Evolutionary conservation across 2,888 invertebrate species (phyloP).

Genomic region (Bursaphelenchus okinawaensis): DNA sequence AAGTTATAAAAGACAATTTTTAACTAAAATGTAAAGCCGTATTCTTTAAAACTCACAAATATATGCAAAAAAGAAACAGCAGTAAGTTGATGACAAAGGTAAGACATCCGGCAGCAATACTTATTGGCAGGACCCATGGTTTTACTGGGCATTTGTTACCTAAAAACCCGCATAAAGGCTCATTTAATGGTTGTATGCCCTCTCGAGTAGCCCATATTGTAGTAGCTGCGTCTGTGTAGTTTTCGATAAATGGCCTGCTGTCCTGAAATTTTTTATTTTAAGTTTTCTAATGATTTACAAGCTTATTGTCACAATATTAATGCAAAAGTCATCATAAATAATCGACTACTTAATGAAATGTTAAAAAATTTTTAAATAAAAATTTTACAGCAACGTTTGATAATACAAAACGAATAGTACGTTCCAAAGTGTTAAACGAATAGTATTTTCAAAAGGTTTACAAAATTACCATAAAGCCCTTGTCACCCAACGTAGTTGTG

Average conservation of each 20-base stretch:
- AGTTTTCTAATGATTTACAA: background rate
- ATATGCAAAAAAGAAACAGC: background rate
- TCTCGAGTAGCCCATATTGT: constrained; percentile 16
- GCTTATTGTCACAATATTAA: too few species aligned
- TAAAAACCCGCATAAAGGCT: constrained; percentile 19
- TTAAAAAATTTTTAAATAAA: too few species aligned
- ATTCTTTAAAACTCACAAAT: constrained; percentile 7
- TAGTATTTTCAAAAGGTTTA: too few species aligned
- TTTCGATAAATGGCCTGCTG: background rate
- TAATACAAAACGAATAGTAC: too few species aligned
- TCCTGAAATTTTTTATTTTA: background rate
- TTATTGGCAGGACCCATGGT: constrained; percentile 12
- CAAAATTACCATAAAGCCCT: too few species aligned
- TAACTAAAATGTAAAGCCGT: background rate
- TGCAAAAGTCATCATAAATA: too few species aligned
- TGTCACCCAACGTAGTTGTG: too few species aligned
- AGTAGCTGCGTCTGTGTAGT: constrained; percentile 14
- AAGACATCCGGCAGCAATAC: background rate
- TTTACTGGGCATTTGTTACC: constrained; percentile 19
- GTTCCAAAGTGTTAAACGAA: too few species aligned
- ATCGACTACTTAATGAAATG: too few species aligned
- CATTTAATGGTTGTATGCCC: constrained; percentile 14
- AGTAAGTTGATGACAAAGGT: background rate
- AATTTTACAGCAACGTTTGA: too few species aligned
- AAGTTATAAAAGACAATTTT: background rate